phyloP scores from a whole-genome alignment of 92 coral and sea anemone genomes.

The Paragorgia papillata region DNA sequence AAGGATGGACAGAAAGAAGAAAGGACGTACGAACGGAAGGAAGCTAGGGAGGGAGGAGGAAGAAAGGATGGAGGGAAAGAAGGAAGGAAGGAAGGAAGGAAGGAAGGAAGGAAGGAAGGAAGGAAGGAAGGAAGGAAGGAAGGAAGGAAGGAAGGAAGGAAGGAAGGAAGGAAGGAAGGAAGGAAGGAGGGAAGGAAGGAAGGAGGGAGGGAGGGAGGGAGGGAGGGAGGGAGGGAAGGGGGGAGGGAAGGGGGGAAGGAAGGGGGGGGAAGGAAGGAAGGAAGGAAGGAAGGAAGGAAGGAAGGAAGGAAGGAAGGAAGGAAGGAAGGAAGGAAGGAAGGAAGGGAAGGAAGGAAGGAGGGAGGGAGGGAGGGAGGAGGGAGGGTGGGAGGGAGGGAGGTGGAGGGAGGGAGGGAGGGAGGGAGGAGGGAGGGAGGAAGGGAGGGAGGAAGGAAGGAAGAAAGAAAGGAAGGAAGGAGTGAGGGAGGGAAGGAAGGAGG shows the following conservation, averaged over 20 bases:
- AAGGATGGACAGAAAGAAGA: no score
- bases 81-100: slow-evolving; percentile 21
- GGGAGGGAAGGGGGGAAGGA: not conserved
- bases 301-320: not conserved
- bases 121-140: not conserved
- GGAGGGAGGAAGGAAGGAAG: slow-evolving; percentile 3
- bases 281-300: not conserved
- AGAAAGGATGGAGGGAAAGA: not conserved
- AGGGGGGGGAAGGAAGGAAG: not conserved
- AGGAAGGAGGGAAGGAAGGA: not conserved
- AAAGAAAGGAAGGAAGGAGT: not conserved
- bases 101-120: not conserved
- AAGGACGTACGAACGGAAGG: no score
- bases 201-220: not conserved
- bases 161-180: not conserved
- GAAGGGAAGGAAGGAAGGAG: not conserved
- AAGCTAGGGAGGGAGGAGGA: not conserved
- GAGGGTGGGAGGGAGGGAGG: not conserved
- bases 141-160: not conserved
- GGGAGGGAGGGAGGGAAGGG: not conserved
- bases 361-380: not conserved
- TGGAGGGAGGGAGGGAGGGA: no score
- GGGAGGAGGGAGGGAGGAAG: not conserved
- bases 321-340: not conserved
- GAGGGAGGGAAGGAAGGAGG: not conserved